A percentile compares a stretch with the other conserved stretches of the same genome.
Evolutionary conservation across 2,888 invertebrate species (phyloP).

Genomic region (Agonopterix arenella): DNA sequence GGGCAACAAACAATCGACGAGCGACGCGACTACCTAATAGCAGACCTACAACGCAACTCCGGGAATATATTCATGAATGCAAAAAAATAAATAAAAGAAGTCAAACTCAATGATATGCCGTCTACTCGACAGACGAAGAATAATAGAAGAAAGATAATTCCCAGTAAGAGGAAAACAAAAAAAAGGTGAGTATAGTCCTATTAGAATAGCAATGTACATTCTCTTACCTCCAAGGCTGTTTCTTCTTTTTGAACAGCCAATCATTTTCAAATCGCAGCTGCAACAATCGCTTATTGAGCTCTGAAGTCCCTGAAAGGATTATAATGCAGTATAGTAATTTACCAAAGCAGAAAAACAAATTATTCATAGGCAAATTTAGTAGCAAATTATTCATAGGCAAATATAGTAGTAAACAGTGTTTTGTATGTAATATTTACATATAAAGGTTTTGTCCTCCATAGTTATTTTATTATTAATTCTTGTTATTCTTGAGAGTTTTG

Average conservation of each 20-base stretch:
- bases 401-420: background rate
- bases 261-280: constrained; percentile 59
- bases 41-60: too few species aligned
- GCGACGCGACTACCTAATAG: too few species aligned
- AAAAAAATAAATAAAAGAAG: too few species aligned
- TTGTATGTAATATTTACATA: constrained; percentile 37
- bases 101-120: too few species aligned
- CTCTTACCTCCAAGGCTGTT: constrained; percentile 68
- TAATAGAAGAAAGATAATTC: too few species aligned
- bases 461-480: background rate
- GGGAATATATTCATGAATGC: too few species aligned
- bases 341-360: too few species aligned
- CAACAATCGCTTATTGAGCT: constrained; percentile 52
- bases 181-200: too few species aligned
- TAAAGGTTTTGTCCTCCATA: constrained; percentile 55
- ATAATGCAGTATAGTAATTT: background rate
- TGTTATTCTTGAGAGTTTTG: background rate
- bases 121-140: too few species aligned
- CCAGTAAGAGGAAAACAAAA: too few species aligned
- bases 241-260: constrained; percentile 61
- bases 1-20: too few species aligned
- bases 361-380: background rate
- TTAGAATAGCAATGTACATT: background rate
- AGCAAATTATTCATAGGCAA: background rate
- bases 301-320: constrained; percentile 51